Base-by-base conservation (phyloP, 2,888 invertebrate genomes). In the Cristatella mucedo region DNA sequence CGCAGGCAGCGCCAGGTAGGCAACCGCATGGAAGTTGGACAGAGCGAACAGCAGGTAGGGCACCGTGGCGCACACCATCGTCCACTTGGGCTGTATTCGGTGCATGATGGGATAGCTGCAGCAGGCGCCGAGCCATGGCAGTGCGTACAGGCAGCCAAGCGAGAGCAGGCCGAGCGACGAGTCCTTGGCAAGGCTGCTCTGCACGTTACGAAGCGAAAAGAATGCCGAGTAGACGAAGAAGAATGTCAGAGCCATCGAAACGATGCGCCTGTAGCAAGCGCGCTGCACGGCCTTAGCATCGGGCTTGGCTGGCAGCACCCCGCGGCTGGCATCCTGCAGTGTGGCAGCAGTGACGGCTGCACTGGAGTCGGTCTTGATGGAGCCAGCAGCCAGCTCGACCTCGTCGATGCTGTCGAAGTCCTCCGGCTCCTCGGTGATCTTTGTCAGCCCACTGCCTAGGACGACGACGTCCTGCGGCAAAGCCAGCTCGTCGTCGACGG, bases 61-160 rank as follows among this genome's bases (percentile, higher is more conserved):
- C 5, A 29, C 16, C 4, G 36, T 22, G 5, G 36, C 21, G 9
- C 22, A 6, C 15, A 22, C 36, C 19, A 36, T 6, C 5, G 24
- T 22, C 24, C 36, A 22, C 19, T 36, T 36, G 6, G 36, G 36
- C 4, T 29, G 11, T 5, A 36, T 22, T 13, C 18, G 22, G 4
- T 13, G 4, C 5, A 36, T 36, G 19, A 36, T 20, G 4, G 36
- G 36, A 29, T 22, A 26, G 15, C 16, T 18, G 21, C 21, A 20
- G 15, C 22, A n/a, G 5, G 24, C 36, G 9, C 36, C 36, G 19
- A 36, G n/a, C 36, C 36, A 36, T 5, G 15, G 22, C 9, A 36
- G 24, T 5, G 22, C 22, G 11, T 4, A 22, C 6, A 22, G n/a
- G 36, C 5, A 19, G 26, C 36, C 36, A 22, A 21, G 26, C 24